Percentiles rank a stretch among this genome's conserved stretches.
These are phyloP conservation scores for Glyptemys insculpta DNA, from an alignment of 2,797 vertebrate genomes.

Conservation along the genomic window DNA sequence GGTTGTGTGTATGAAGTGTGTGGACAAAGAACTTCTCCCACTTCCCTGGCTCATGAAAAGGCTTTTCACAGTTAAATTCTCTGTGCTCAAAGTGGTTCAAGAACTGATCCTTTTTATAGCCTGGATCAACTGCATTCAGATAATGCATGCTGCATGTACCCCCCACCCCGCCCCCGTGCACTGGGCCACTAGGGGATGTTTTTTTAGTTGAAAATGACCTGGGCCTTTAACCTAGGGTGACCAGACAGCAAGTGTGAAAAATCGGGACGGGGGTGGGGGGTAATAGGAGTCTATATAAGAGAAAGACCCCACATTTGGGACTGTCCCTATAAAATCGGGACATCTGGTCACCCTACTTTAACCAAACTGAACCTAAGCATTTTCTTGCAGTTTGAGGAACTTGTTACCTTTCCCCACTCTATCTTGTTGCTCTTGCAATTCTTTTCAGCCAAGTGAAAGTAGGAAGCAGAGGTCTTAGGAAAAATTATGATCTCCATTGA, in stretches of 20 bases:
- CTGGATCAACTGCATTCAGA: neutral
- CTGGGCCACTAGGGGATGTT: neutral
- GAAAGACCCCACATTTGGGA: too few species aligned
- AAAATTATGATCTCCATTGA: slow-evolving; percentile 52
- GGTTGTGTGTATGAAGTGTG: fast-evolving
- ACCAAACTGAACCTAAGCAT: neutral
- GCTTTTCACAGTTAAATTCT: neutral
- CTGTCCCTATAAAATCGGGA: too few species aligned
- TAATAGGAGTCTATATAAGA: too few species aligned
- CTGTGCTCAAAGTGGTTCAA: neutral
- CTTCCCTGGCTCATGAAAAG: neutral
- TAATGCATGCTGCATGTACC: neutral
- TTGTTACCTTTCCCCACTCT: neutral
- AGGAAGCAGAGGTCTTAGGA: neutral
- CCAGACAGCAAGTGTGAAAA: too few species aligned
- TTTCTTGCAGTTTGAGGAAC: neutral
- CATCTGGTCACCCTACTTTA: neutral
- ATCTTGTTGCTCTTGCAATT: neutral
- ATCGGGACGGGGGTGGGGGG: too few species aligned
- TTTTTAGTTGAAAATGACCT: neutral
- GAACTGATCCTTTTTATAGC: neutral
- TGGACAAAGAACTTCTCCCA: neutral
- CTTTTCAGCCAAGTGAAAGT: slow-evolving; percentile 12
- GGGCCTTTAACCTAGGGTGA: neutral
- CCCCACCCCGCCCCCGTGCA: neutral